Percentiles rank a stretch among this genome's conserved stretches.
These are phyloP conservation scores for Heliconius himera DNA, from an alignment of 1,140 invertebrate species.

Conservation along the genomic window DNA sequence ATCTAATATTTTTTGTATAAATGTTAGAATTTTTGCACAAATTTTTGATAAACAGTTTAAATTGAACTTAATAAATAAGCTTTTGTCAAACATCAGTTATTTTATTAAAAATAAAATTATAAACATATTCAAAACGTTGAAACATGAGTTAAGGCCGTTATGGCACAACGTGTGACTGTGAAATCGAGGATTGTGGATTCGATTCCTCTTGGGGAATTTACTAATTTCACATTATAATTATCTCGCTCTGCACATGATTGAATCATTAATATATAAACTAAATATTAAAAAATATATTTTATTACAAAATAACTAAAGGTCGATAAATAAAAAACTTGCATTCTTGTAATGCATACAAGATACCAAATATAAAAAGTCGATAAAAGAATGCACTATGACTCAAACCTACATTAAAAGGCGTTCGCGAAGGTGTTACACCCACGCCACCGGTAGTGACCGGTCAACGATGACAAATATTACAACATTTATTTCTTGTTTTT, in stretches of 20 bases:
- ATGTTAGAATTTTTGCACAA: no score
- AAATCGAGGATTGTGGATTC: no score
- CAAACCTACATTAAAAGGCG: neutral
- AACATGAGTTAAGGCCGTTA: no score
- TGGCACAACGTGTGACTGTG: no score
- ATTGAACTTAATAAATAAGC: no score
- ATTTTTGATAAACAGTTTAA: no score
- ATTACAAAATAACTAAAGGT: neutral
- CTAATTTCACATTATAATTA: no score
- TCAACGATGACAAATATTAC: conserved; percentile 5
- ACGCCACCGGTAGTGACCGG: conserved; percentile 16
- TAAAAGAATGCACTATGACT: conserved; percentile 14
- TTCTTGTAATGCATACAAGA: neutral
- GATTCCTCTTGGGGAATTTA: no score
- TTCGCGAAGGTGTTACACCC: neutral
- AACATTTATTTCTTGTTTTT: neutral
- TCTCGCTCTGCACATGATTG: no score
- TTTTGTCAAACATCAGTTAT: no score
- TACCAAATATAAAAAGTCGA: neutral
- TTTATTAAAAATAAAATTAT: no score
- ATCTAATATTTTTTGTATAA: neutral
- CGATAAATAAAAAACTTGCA: neutral
- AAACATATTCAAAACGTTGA: neutral
- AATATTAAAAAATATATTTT: neutral
- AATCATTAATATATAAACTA: neutral